Evolutionary conservation across 2,888 invertebrate species (phyloP), one percentile per base, ranked within the genome.

Genomic region (Chelonus formosanus): DNA sequence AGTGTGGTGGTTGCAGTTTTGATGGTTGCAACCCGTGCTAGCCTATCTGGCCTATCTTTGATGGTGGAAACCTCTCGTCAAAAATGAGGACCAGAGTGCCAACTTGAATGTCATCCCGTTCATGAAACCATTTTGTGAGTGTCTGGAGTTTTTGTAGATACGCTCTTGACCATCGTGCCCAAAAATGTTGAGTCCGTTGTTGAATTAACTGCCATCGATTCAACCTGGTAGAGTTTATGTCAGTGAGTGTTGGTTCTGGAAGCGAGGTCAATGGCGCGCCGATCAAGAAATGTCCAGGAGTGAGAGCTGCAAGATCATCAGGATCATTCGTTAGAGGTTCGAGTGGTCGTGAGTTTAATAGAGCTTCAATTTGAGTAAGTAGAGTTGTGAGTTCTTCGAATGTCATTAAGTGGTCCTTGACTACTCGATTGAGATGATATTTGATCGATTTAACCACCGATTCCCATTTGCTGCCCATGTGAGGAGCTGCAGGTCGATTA

Each of bases 51-150:
- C 61, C 65, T n/a, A n/a, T 60, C n/a, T 66, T 69, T 10, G 57
- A 52, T 31, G 61, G 64, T 8, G 62, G 67, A 5, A 53, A 60
- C 1, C 66, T 47, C 36, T 75, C 73, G 3, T 71, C 72, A 4
- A 69, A 68, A 8, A 74, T 8, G 0, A 75, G 53, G 0, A 70
- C 61, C 0, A 70, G 34, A 3, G 69, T 59, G 0, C 71, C 70
- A 0, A 69, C 45, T 1, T 61, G n/a, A 0, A 70, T 47, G 0
- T 59, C 10, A 20, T 67, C 43, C 0, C 10, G 5, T 0, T 67
- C 50, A 3, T 55, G 1, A 0, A 35, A 8, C 63, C 56, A 63
- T 10, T 63, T 56, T 10, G 32, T 4, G 10, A 50, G 2, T 7
- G 40, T 31, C 5, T 5, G 44, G 3, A 53, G 45, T 4, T 32